A percentile compares a stretch with the other conserved stretches of the same genome.
phyloP scores from a whole-genome alignment of 2,888 invertebrate species.

The Lysandra bellargus region DNA sequence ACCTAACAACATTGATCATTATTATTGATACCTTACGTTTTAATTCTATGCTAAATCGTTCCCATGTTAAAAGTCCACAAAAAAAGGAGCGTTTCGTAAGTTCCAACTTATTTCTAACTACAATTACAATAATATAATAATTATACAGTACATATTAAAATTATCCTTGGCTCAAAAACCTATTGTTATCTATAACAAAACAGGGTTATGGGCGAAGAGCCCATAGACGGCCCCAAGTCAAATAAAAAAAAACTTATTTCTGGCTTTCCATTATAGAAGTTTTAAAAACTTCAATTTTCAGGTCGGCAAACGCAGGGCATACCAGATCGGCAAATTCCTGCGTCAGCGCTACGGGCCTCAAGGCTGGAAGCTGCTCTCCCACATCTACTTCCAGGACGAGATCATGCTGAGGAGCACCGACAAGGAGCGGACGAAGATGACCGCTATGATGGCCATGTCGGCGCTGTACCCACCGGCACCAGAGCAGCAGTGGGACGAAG shows the following conservation, averaged over 20 bases:
- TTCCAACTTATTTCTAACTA: not conserved
- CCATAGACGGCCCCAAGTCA: too few species aligned
- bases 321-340: conserved; percentile 63
- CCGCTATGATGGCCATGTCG: conserved; percentile 63
- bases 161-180: too few species aligned
- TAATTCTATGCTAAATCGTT: not conserved
- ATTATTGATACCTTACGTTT: not conserved
- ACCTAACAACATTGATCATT: not conserved
- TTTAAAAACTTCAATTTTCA: conserved; percentile 40
- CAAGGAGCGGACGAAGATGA: conserved; percentile 75
- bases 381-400: conserved; percentile 59
- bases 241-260: too few species aligned
- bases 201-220: too few species aligned
- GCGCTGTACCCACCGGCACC: conserved; percentile 64
- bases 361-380: conserved; percentile 56
- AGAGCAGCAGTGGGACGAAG: conserved; percentile 70
- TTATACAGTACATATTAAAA: too few species aligned
- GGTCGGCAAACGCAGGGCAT: conserved; percentile 62
- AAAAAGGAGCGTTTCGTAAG: not conserved
- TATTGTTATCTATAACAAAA: too few species aligned
- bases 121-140: too few species aligned
- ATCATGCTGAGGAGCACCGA: conserved; percentile 63
- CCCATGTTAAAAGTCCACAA: not conserved
- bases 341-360: conserved; percentile 58
- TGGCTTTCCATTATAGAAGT: too few species aligned